Evolutionary conservation across 2,797 vertebrate genomes (phyloP).

Genomic region (Synanceia verrucosa): DNA sequence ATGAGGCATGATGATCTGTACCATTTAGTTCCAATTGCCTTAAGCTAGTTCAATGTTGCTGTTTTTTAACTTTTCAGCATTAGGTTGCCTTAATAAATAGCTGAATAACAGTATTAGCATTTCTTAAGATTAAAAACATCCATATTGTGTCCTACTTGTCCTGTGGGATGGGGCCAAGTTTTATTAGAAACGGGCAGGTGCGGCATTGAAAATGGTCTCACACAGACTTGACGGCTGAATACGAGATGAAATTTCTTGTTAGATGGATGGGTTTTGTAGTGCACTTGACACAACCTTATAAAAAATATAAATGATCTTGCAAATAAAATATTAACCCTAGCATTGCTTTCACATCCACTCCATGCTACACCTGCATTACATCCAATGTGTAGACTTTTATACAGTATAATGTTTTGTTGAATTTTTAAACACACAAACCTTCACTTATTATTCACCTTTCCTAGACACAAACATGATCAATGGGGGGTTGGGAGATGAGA

Average conservation of each 20-base stretch:
- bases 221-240: slow-evolving; percentile 45
- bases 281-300: slow-evolving; percentile 49
- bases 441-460: slow-evolving; percentile 48
- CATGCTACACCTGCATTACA: not conserved
- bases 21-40: not conserved
- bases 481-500: slow-evolving; percentile 24
- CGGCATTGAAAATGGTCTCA: slow-evolving; percentile 32
- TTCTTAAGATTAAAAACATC: slow-evolving; percentile 63
- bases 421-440: slow-evolving; percentile 54
- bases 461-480: slow-evolving; percentile 42
- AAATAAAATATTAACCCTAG: slow-evolving; percentile 61
- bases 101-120: slow-evolving; percentile 47
- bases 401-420: slow-evolving; percentile 30
- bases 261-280: slow-evolving; percentile 64
- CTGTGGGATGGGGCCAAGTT: slow-evolving; percentile 42
- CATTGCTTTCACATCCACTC: slow-evolving; percentile 22
- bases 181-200: slow-evolving; percentile 58
- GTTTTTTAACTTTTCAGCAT: not conserved
- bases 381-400: slow-evolving; percentile 14
- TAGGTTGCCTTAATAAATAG: slow-evolving; percentile 18
- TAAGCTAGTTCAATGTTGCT: not conserved
- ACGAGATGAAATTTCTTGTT: slow-evolving; percentile 59
- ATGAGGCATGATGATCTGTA: not conserved
- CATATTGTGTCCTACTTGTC: slow-evolving; percentile 49
- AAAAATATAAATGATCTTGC: slow-evolving; percentile 56